A percentile compares a stretch with the other conserved stretches of the same genome.
phyloP scores from a whole-genome alignment of 2,797 vertebrate genomes.

The Bradypus variegatus region DNA sequence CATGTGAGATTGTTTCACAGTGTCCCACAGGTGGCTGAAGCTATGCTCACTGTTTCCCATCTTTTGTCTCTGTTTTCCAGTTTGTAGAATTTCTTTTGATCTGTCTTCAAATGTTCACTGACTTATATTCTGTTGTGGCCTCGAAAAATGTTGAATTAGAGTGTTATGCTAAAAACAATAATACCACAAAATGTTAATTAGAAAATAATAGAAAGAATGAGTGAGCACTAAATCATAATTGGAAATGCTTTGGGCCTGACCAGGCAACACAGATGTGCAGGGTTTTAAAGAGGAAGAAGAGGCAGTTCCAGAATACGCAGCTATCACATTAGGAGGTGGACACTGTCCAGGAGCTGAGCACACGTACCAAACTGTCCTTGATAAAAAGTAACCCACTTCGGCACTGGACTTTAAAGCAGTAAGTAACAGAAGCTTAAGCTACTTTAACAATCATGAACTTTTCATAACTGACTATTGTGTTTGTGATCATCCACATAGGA shows the following conservation, averaged over 20 bases:
- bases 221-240: background rate
- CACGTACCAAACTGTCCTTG: background rate
- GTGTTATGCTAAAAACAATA: background rate
- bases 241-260: conserved; percentile 3
- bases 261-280: background rate
- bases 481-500: background rate
- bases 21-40: background rate
- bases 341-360: background rate
- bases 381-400: background rate
- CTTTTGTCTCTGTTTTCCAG: background rate
- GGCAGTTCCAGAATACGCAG: background rate
- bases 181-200: background rate
- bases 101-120: background rate
- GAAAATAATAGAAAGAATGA: background rate
- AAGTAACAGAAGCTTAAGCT: background rate
- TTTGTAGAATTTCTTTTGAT: background rate
- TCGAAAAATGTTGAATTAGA: background rate
- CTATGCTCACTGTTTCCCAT: background rate
- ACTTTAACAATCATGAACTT: background rate
- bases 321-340: background rate
- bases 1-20: background rate
- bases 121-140: background rate
- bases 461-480: background rate
- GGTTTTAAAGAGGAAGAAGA: background rate
- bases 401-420: background rate